Conservation (phyloP, 2,113 vertebrate genomes). For the Crotalus helleri region DNA sequence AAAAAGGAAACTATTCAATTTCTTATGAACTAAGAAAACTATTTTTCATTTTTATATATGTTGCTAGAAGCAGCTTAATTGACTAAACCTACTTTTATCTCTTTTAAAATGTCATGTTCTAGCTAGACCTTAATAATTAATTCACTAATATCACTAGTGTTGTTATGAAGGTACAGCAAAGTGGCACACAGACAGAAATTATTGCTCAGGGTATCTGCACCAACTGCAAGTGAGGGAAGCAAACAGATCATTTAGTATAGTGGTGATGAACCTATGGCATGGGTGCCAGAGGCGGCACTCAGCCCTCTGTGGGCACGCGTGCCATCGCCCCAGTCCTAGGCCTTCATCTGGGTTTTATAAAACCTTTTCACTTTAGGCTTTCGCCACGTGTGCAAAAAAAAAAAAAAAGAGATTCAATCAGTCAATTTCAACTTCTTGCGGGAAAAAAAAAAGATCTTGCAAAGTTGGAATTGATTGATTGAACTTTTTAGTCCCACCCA, state of each 20-base stretch:
- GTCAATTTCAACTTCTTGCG: too few relatives aligned
- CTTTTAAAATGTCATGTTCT: background rate
- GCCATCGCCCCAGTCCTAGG: too few relatives aligned
- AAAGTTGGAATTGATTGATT: too few relatives aligned
- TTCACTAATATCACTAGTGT: background rate
- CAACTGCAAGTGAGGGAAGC: background rate
- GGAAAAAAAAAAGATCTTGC: too few relatives aligned
- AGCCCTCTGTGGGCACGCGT: too few relatives aligned
- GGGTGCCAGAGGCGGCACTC: too few relatives aligned
- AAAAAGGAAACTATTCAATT: background rate
- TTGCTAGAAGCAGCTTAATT: background rate
- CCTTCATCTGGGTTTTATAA: too few relatives aligned
- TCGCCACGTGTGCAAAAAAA: too few relatives aligned
- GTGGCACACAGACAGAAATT: background rate
- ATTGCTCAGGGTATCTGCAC: background rate
- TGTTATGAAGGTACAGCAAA: background rate
- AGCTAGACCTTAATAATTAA: background rate
- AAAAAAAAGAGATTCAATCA: too few relatives aligned
- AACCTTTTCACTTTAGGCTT: too few relatives aligned
- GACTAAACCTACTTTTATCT: background rate
- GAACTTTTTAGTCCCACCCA: too few relatives aligned
- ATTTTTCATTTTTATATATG: background rate
- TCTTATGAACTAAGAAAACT: background rate
- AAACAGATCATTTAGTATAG: background rate
- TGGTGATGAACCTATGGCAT: too few relatives aligned